These are phyloP conservation scores for Pterocles gutturalis DNA, from an alignment of 2,113 vertebrate species.

Conservation along the genomic window DNA sequence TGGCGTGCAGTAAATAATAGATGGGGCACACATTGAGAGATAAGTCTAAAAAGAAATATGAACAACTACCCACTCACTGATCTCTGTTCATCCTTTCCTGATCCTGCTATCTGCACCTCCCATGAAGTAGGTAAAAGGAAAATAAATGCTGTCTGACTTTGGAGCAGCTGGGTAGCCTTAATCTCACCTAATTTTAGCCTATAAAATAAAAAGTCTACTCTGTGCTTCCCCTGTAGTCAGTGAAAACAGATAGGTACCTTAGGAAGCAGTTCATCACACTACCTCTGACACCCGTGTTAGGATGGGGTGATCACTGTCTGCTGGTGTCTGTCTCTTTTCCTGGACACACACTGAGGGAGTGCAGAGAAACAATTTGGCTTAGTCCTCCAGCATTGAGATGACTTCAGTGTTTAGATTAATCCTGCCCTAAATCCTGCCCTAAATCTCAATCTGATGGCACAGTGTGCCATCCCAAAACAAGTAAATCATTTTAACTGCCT, in stretches of 20 bases:
- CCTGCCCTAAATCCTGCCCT: background rate
- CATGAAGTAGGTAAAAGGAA: background rate
- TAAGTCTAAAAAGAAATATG: background rate
- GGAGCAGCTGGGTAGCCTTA: background rate
- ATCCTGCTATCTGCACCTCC: background rate
- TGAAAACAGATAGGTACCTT: background rate
- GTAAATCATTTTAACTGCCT: conserved; percentile 67
- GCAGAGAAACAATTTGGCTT: conserved; percentile 20
- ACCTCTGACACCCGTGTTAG: background rate
- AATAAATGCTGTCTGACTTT: conserved; percentile 17
- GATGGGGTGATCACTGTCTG: background rate
- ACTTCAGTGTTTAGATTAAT: conserved; percentile 54
- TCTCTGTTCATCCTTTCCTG: background rate
- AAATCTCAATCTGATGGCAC: background rate
- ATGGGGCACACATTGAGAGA: background rate
- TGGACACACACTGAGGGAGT: background rate
- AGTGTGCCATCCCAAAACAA: background rate
- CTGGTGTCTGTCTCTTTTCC: conserved; percentile 4
- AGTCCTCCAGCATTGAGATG: background rate
- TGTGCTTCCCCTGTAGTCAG: background rate
- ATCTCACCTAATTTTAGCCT: conserved; percentile 28
- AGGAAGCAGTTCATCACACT: background rate
- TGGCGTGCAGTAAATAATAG: conserved; percentile 39
- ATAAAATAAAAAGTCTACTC: background rate
- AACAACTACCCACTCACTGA: background rate